A percentile compares a stretch with the other conserved stretches of the same genome.
Conservation (phyloP, 2,888 invertebrate species). For the Trichogramma evanescens region DNA sequence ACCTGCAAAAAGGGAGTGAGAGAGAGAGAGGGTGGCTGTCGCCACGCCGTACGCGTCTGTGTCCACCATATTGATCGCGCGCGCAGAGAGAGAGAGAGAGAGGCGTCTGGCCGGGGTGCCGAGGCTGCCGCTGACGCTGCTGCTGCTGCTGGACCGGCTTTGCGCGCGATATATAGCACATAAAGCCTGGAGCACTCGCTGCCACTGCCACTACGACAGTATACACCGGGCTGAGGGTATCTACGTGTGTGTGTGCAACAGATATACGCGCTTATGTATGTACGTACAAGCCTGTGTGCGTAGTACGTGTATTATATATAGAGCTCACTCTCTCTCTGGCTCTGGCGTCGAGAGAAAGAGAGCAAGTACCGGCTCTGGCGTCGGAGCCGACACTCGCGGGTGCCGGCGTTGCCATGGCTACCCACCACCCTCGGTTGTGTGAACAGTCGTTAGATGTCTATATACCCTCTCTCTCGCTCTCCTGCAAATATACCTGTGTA, state of each 20-base stretch:
- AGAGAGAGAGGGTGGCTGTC: slow-evolving; percentile 20
- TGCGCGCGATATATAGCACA: too few species aligned
- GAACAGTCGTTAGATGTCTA: slow-evolving; percentile 43
- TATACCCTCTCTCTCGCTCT: slow-evolving; percentile 23
- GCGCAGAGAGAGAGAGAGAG: slow-evolving; percentile 21
- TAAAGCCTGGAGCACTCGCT: too few species aligned
- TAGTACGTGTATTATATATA: background rate
- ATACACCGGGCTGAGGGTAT: too few species aligned
- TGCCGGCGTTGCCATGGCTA: slow-evolving; percentile 58
- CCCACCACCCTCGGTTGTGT: slow-evolving; percentile 47
- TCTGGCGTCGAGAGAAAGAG: slow-evolving; percentile 25
- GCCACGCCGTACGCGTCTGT: slow-evolving; percentile 41
- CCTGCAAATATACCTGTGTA: too few species aligned
- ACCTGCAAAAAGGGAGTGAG: background rate
- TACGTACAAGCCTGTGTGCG: too few species aligned
- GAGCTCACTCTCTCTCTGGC: slow-evolving; percentile 5
- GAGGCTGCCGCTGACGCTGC: too few species aligned
- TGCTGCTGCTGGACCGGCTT: too few species aligned
- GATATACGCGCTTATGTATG: background rate
- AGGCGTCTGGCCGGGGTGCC: slow-evolving; percentile 1
- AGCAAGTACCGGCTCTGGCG: slow-evolving; percentile 52
- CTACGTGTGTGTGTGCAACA: too few species aligned
- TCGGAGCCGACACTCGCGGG: slow-evolving; percentile 55
- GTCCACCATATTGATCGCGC: slow-evolving; percentile 47
- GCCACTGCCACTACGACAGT: too few species aligned